Percentiles rank a stretch among this genome's conserved stretches.
Evolutionary conservation across 2,113 vertebrate genomes (phyloP).

Genomic region (Gymnobelideus leadbeateri): DNA sequence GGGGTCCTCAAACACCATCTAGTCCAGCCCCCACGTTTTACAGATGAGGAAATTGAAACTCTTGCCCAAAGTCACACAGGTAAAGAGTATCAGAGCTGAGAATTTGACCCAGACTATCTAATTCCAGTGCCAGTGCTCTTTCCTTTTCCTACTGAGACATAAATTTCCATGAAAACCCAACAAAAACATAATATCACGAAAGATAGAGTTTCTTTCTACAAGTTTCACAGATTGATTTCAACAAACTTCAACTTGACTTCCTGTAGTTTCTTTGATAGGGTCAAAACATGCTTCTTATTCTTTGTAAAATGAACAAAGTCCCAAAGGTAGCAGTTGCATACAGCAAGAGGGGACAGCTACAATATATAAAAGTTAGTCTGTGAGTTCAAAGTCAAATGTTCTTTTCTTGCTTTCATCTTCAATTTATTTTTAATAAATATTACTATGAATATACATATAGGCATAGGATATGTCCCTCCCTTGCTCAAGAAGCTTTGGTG

Average conservation of each 20-base stretch:
- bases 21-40: not conserved
- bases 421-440: conserved; percentile 18
- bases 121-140: not conserved
- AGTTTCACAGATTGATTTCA: conserved; percentile 9
- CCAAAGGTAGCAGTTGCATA: not conserved
- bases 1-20: not conserved
- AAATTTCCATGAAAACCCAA: not conserved
- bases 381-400: conserved; percentile 24
- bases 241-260: conserved; percentile 16
- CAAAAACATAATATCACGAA: conserved; percentile 29
- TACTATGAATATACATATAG: not conserved
- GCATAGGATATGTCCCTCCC: not conserved
- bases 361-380: conserved; percentile 12
- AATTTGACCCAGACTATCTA: not conserved
- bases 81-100: not conserved
- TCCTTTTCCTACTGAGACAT: conserved; percentile 17
- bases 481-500: not conserved
- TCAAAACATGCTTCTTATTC: conserved; percentile 18
- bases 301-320: conserved; percentile 33
- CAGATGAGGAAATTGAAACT: not conserved
- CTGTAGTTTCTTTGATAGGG: not conserved
- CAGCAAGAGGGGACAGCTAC: conserved; percentile 22
- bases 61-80: not conserved
- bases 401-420: not conserved
- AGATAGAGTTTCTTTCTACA: conserved; percentile 18